phyloP scores from a whole-genome alignment of 2,888 invertebrate species.

The Gandaritis pyraliata region DNA sequence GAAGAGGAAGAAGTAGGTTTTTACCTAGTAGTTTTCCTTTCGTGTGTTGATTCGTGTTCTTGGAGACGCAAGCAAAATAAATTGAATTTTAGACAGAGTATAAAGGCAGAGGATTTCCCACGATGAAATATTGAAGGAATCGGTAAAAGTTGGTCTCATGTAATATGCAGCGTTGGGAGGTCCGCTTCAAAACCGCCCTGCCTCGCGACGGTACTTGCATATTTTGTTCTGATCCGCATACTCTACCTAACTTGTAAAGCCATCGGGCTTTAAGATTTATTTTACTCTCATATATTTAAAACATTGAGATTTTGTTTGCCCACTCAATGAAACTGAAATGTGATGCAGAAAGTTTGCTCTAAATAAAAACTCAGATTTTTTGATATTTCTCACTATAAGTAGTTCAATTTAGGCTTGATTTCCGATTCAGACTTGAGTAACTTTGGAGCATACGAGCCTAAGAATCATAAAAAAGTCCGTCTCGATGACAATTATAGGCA shows the following conservation, averaged over 20 bases:
- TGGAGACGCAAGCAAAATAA: constrained; percentile 36
- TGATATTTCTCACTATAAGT: no score
- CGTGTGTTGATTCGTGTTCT: constrained; percentile 14
- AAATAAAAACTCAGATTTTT: no score
- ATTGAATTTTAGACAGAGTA: constrained; percentile 44
- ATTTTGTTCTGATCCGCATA: constrained; percentile 52
- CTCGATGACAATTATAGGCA: no score
- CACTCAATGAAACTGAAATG: no score
- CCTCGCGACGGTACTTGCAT: constrained; percentile 60
- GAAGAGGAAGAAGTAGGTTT: background rate
- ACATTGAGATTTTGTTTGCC: no score
- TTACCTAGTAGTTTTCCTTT: constrained; percentile 9
- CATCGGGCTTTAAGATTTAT: constrained; percentile 40
- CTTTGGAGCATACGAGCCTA: no score
- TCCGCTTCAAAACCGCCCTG: constrained; percentile 56
- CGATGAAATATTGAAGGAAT: constrained; percentile 77
- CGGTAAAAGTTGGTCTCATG: constrained; percentile 76
- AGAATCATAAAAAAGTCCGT: no score
- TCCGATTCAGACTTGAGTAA: no score
- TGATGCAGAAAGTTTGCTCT: no score
- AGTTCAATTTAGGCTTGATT: no score
- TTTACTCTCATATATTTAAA: no score
- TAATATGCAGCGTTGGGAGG: constrained; percentile 69
- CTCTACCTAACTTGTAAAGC: constrained; percentile 35
- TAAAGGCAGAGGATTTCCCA: constrained; percentile 59